Base-by-base conservation (phyloP, 2,888 invertebrate genomes). In the Bhutanitis thaidina region DNA sequence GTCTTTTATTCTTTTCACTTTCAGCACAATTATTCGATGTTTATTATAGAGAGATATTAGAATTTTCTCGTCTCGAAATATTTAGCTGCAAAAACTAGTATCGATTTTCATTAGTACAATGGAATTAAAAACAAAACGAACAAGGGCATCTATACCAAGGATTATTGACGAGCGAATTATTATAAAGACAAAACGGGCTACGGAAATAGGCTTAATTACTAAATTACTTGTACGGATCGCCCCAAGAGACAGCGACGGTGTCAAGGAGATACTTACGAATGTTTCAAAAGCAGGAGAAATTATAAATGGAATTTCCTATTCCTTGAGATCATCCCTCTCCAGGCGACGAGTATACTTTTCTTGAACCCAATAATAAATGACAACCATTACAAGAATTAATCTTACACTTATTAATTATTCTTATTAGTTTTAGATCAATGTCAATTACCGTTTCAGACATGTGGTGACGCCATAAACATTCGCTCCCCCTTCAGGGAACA, bases 161-260 rank as follows among this genome's bases (percentile, higher is more conserved):
- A 20, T 5, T 4, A 5, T 27, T 27, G 8, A 4, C 27, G 8
- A 27, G 27, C 2, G 8, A 8, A 20, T 35, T 43, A 30, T 34
- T 32, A 34, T 34, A 34, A 34, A 34, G 71, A 78, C 74, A 74
- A 77, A 81, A 80, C 80, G 81, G 78, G 70, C 62, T 25, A 44
- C 15, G n/a, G 72, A 86, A 86, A 87, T 86, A 78, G 83, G 85
- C 84, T 84, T 83, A 85, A 85, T 86, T 84, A 88, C 77, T 72
- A 74, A 80, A 77, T 84, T 81, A 77, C 70, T 62, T 71, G 83
- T 79, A 76, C 74, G 66, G 7, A 68, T 75, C 75, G 70, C 70
- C 74, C 67, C 71, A 76, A 74, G 78, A 72, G 67, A 71, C 65
- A 65, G 64, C 74, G 27, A 27, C 68, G 68, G 67, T 63, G 67